Evolutionary conservation across 2,113 vertebrate genomes (phyloP).

Genomic region (Thamnophis sirtalis): DNA sequence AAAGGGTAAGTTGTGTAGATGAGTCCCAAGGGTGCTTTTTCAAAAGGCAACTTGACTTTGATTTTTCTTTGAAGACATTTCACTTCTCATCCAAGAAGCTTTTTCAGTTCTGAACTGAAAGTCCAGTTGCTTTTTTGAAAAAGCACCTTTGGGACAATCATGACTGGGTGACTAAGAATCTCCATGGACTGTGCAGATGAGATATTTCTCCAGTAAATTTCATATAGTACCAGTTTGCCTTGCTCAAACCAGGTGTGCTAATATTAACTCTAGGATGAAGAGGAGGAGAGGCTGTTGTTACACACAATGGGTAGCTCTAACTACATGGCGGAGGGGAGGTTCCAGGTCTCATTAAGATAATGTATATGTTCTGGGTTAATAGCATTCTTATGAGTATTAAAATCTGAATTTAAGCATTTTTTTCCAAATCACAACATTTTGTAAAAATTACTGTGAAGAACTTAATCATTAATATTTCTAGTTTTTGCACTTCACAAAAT

Average conservation of each 20-base stretch:
- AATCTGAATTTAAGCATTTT: background rate
- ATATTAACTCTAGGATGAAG: background rate
- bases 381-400: conserved; percentile 6
- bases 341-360: background rate
- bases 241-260: background rate
- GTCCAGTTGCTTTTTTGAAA: background rate
- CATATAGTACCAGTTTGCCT: background rate
- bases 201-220: background rate
- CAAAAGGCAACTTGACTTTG: background rate
- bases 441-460: background rate
- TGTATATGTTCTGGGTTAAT: background rate
- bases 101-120: background rate
- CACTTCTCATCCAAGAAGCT: background rate
- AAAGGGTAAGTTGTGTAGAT: background rate
- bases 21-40: background rate
- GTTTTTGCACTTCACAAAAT: background rate
- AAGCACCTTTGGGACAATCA: background rate
- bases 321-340: background rate
- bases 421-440: background rate
- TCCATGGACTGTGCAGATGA: background rate
- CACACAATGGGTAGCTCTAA: background rate
- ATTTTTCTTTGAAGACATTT: background rate
- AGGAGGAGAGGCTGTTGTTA: background rate
- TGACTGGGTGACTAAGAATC: background rate
- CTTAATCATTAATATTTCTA: background rate